Conservation (phyloP, 2,888 invertebrate species). For the Amphipoea lucens region DNA sequence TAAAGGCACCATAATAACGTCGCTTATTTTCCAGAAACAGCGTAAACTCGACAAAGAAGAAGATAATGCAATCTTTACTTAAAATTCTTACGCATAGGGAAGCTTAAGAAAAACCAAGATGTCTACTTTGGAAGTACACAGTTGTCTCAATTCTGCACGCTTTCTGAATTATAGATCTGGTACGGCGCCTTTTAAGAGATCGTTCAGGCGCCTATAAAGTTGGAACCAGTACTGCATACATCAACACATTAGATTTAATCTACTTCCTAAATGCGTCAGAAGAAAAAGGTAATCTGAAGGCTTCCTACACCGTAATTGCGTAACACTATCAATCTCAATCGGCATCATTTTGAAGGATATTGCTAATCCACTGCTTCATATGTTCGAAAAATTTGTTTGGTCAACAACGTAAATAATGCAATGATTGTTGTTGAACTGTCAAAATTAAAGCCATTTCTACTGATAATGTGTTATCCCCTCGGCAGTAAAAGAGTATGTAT, state of each 20-base stretch:
- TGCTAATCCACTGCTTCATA: not conserved
- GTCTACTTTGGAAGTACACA: conserved; percentile 35
- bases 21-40: not conserved
- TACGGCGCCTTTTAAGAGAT: conserved; percentile 40
- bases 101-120: conserved; percentile 15
- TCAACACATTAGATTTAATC: conserved; percentile 28
- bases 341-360: not conserved
- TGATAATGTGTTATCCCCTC: no score
- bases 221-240: conserved; percentile 18
- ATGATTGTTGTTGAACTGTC: not conserved
- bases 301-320: not conserved
- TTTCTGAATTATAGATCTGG: conserved; percentile 32
- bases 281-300: not conserved
- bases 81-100: not conserved
- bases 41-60: not conserved
- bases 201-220: conserved; percentile 32
- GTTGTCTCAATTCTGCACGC: conserved; percentile 33
- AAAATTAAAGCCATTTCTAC: not conserved
- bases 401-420: not conserved
- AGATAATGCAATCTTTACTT: not conserved
- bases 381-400: no score
- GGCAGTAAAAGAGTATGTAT: not conserved
- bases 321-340: no score
- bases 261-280: conserved; percentile 15
- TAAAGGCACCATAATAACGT: not conserved